A percentile compares a stretch with the other conserved stretches of the same genome.
Conservation (phyloP, 1,140 invertebrate genomes). For the Lepidotrigona ventralis region DNA sequence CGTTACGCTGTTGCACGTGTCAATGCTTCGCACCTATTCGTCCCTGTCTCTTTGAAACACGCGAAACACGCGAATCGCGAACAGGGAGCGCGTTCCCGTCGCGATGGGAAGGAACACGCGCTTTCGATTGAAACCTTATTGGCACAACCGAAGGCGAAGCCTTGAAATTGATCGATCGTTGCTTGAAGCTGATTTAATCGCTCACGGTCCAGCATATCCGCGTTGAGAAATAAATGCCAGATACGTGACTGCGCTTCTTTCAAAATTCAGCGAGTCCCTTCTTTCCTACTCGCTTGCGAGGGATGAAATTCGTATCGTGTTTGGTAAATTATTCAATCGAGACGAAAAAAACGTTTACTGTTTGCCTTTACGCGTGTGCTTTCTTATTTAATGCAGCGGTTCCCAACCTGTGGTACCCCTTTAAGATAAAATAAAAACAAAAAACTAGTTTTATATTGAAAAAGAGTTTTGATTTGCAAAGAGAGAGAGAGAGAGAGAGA, state of each 20-base stretch:
- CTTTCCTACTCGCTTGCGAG: no score
- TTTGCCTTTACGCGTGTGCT: background rate
- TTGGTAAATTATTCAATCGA: background rate
- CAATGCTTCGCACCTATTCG: background rate
- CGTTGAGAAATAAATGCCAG: slow-evolving; percentile 63
- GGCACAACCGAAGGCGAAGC: slow-evolving; percentile 33
- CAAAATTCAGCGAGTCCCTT: background rate
- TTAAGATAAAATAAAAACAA: no score
- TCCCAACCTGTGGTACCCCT: no score
- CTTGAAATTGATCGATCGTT: slow-evolving; percentile 76
- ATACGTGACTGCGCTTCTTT: background rate
- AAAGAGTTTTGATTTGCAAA: no score
- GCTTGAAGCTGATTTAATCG: slow-evolving; percentile 76
- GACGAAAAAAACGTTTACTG: background rate
- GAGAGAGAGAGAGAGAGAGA: no score
- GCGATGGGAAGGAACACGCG: background rate
- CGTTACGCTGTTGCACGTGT: no score
- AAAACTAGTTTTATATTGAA: no score
- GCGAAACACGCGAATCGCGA: background rate
- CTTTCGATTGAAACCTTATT: background rate
- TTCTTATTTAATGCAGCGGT: background rate
- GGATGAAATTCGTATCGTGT: background rate
- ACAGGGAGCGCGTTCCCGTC: background rate
- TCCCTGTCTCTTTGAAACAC: background rate
- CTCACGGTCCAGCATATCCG: slow-evolving; percentile 50